Base-by-base conservation (phyloP, 2,888 invertebrate species). In the Deilephila porcellus region DNA sequence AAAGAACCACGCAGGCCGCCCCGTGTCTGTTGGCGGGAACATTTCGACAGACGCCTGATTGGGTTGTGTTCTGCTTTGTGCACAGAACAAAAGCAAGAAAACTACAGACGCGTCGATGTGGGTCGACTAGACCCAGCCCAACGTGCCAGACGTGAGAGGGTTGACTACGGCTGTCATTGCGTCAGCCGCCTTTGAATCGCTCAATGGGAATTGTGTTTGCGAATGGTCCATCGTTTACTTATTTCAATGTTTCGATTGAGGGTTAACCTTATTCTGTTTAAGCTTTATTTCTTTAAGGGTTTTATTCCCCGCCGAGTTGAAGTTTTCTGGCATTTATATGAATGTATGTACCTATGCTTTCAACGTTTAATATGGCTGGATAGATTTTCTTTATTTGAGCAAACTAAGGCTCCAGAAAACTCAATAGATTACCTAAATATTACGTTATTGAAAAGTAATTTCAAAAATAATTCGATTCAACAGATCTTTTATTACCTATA, bases 21-120 rank as follows among this genome's bases (percentile, higher is more conserved):
- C 82, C 79, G 79, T 70, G 79, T 74, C 67, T 6, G 67, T 67
- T 67, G 45, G 17, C 67, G 67, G 78, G 74, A 88, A 88, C 87
- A 80, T 85, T 86, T 86, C 83, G 89, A 89, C 89, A 89, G 88
- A 84, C 86, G 82, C 83, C 82, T 88, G 88, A 90, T 90, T 90
- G 88, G 89, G 88, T 90, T 89, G 80, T 83, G 86, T 82, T 80
- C 82, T 84, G 85, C 87, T 86, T 87, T 86, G 85, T 86, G 19
- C 34, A 62, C 14, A 79, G 83, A 81, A 87, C 87, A 87, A 88
- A 86, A 85, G 85, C 81, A 85, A 85, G 86, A 88, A 88, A 88
- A 87, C 85, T 85, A 82, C 85, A 82, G 76, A 85, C 81, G 80
- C 81, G 78, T 78, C 80, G 75, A 78, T 80, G 80, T 75, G 56